A percentile compares a stretch with the other conserved stretches of the same genome.
Conservation (phyloP, 2,888 invertebrate genomes). For the Julus scandinavius region DNA sequence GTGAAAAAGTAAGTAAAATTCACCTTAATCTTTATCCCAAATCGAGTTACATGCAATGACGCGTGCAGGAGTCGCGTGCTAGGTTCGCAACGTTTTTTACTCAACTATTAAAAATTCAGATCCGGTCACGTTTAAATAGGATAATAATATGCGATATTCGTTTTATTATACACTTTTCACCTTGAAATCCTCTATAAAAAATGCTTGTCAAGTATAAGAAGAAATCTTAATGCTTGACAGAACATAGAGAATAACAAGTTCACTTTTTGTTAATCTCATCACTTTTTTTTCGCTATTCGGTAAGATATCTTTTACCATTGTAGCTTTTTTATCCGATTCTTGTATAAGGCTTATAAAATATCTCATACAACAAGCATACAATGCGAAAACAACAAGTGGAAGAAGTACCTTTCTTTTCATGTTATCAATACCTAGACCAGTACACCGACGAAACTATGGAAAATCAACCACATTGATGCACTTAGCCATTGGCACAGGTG, state of each 20-base stretch:
- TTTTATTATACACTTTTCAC: slow-evolving; percentile 42
- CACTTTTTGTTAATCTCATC: slow-evolving; percentile 42
- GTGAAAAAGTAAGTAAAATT: background rate
- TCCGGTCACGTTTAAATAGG: slow-evolving; percentile 39
- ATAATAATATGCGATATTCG: slow-evolving; percentile 42
- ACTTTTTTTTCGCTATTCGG: background rate
- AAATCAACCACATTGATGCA: background rate
- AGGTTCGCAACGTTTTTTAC: background rate
- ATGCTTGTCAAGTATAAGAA: slow-evolving; percentile 15
- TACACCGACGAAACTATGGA: background rate
- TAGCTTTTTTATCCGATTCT: background rate
- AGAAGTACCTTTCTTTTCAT: slow-evolving; percentile 20
- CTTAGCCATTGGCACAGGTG: background rate
- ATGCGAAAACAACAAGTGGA: slow-evolving; percentile 23
- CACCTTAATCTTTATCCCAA: background rate
- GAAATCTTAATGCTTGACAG: slow-evolving; percentile 42
- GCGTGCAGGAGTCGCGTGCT: slow-evolving; percentile 29
- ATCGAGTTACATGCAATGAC: background rate
- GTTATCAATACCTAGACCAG: background rate
- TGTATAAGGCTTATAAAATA: background rate
- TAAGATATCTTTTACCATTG: slow-evolving; percentile 16
- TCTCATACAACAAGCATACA: background rate
- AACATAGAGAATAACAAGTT: slow-evolving; percentile 29
- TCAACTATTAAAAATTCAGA: slow-evolving; percentile 11
- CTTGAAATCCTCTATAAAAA: background rate